Percentiles rank a stretch among this genome's conserved stretches.
These are phyloP conservation scores for Nomada fucata DNA, from an alignment of 2,888 invertebrate genomes.

Conservation along the genomic window DNA sequence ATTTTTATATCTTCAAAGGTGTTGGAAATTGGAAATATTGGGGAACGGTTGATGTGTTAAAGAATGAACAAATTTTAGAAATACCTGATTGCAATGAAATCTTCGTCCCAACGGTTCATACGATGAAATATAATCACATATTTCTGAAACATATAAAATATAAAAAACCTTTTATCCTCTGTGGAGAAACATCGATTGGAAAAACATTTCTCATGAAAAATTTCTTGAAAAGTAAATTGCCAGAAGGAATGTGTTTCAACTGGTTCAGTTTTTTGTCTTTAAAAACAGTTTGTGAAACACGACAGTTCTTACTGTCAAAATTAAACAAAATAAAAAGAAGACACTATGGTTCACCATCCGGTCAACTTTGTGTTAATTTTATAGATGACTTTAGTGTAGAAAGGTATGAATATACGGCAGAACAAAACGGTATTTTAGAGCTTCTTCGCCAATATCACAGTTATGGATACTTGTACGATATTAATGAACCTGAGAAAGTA, in stretches of 20 bases:
- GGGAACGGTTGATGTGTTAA: conserved; percentile 84
- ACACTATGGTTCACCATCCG: conserved; percentile 86
- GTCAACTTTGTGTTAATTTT: conserved; percentile 87
- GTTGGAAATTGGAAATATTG: conserved; percentile 87
- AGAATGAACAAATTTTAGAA: conserved; percentile 82
- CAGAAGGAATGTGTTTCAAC: conserved; percentile 85
- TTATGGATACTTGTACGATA: conserved; percentile 87
- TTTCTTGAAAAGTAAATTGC: conserved; percentile 84
- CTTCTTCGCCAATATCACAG: conserved; percentile 88
- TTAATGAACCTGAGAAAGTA: conserved; percentile 85
- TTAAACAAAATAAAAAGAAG: conserved; percentile 85
- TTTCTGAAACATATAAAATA: conserved; percentile 85
- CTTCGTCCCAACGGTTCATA: conserved; percentile 87
- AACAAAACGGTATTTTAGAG: conserved; percentile 86
- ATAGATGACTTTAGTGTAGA: conserved; percentile 88
- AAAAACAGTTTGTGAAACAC: conserved; percentile 85
- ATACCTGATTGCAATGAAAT: conserved; percentile 71
- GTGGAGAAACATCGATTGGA: conserved; percentile 88
- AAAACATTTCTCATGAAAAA: conserved; percentile 87
- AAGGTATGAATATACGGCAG: conserved; percentile 84
- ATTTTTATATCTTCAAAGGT: conserved; percentile 86
- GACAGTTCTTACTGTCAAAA: conserved; percentile 85
- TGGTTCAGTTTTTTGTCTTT: conserved; percentile 86
- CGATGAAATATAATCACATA: conserved; percentile 85
- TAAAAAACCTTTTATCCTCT: conserved; percentile 85